phyloP scores from a whole-genome alignment of 2,888 invertebrate species.

The Megalurothrips usitatus region DNA sequence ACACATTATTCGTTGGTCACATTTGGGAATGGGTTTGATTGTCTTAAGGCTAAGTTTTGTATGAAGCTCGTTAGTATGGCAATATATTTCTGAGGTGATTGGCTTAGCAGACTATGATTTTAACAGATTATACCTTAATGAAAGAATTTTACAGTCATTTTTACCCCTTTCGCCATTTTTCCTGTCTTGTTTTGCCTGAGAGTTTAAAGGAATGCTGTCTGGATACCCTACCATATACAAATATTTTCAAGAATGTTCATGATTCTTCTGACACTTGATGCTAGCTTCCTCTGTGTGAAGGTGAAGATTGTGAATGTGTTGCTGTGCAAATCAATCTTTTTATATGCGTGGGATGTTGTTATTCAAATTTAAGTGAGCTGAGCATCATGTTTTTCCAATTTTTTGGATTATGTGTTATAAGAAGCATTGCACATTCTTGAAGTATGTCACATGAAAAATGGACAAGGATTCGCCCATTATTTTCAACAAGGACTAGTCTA shows the following conservation, averaged over 20 bases:
- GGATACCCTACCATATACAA: not conserved
- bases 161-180: constrained; percentile 11
- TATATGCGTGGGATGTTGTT: too few species aligned
- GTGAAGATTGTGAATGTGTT: too few species aligned
- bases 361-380: too few species aligned
- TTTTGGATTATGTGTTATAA: not conserved
- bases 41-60: constrained; percentile 23
- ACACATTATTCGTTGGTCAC: constrained; percentile 20
- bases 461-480: not conserved
- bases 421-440: constrained; percentile 11
- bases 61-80: constrained; percentile 24
- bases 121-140: constrained; percentile 10
- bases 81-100: constrained; percentile 25
- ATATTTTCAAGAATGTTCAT: not conserved
- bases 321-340: too few species aligned
- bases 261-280: not conserved
- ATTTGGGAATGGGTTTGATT: constrained; percentile 26
- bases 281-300: too few species aligned
- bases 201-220: not conserved
- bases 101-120: constrained; percentile 26
- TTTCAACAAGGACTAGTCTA: not conserved
- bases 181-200: not conserved
- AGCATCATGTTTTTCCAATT: too few species aligned
- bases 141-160: constrained; percentile 1
- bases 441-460: not conserved